phyloP scores from a whole-genome alignment of 2,797 vertebrate genomes.

The Bovichtus diacanthus region DNA sequence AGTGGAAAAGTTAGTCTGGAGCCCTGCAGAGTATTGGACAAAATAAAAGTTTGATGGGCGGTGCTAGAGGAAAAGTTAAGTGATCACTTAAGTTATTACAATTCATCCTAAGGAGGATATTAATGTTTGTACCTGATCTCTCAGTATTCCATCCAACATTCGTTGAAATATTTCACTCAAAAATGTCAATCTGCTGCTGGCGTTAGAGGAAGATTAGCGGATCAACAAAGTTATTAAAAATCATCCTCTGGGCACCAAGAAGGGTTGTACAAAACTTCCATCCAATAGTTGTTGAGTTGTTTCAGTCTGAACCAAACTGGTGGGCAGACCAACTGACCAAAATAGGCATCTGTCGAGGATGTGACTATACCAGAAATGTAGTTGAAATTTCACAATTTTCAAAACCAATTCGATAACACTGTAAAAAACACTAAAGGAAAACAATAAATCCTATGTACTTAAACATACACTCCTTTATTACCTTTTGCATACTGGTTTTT shows the following conservation, averaged over 20 bases:
- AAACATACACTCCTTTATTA: too few species aligned
- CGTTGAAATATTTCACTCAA: conserved; percentile 12
- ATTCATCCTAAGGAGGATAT: not conserved
- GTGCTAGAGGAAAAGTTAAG: not conserved
- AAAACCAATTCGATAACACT: too few species aligned
- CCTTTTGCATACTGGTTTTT: too few species aligned
- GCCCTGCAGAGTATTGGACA: not conserved
- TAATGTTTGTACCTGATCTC: not conserved
- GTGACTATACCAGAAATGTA: too few species aligned
- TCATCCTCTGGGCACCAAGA: not conserved
- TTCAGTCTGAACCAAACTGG: not conserved
- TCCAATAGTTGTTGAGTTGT: not conserved
- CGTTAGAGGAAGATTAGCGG: not conserved
- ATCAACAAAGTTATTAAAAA: conserved; percentile 1
- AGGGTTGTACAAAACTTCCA: not conserved
- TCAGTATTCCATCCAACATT: not conserved
- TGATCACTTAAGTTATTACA: not conserved
- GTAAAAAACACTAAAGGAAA: too few species aligned
- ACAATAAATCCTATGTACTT: too few species aligned
- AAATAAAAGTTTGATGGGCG: not conserved
- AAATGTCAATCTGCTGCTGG: conserved; percentile 3
- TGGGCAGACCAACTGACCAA: not conserved
- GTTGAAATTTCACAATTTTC: too few species aligned
- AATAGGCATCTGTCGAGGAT: not conserved
- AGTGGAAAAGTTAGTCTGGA: too few species aligned